Evolutionary conservation across 2,888 invertebrate species (phyloP).

Genomic region (Phymatocera aterrima): DNA sequence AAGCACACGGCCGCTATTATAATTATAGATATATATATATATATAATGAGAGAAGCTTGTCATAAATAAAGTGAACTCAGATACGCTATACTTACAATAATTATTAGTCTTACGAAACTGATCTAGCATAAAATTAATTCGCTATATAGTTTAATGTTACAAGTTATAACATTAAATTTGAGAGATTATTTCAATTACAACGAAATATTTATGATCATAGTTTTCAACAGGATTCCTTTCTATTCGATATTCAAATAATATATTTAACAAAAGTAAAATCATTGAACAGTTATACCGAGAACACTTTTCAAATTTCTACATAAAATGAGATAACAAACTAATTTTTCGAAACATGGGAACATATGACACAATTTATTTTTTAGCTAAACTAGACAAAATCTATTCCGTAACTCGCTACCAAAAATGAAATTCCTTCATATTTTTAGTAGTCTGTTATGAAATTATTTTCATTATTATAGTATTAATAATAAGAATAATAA

Average conservation of each 20-base stretch:
- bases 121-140: neutral
- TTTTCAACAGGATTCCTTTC: neutral
- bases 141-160: too few species aligned
- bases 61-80: conserved; percentile 2
- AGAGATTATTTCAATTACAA: conserved; percentile 28
- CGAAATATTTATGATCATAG: conserved; percentile 12
- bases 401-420: conserved; percentile 24
- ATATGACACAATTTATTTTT: conserved; percentile 28
- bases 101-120: neutral
- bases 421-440: conserved; percentile 5
- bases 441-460: conserved; percentile 23
- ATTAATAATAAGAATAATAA: conserved; percentile 24
- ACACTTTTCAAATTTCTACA: neutral
- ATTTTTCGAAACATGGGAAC: conserved; percentile 23
- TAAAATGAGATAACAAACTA: neutral
- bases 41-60: conserved; percentile 6
- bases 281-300: neutral
- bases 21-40: neutral
- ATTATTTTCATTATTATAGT: conserved; percentile 19
- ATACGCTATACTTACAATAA: neutral
- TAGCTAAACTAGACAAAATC: conserved; percentile 2
- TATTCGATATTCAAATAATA: conserved; percentile 5
- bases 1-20: neutral
- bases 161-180: neutral
- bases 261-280: neutral